A percentile compares a stretch with the other conserved stretches of the same genome.
Conservation (phyloP, 2,888 invertebrate species). For the Ophion obscuratus region DNA sequence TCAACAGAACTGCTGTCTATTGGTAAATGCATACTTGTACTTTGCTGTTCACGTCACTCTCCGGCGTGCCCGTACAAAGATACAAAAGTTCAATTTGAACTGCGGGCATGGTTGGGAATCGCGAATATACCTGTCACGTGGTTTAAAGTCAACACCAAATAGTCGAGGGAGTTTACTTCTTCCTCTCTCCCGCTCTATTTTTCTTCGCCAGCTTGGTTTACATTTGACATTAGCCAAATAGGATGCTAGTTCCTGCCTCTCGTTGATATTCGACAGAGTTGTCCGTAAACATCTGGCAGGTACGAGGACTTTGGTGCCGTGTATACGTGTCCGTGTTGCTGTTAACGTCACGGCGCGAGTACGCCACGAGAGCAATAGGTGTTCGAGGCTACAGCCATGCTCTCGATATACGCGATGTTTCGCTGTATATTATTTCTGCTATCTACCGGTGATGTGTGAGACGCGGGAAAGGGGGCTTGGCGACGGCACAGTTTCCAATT, state of each 20-base stretch:
- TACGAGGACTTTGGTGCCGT: conserved; percentile 4
- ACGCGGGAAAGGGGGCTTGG: conserved; percentile 54
- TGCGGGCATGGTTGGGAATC: too few relatives aligned
- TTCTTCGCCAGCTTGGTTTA: not conserved
- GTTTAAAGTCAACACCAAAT: too few relatives aligned
- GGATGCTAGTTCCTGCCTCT: not conserved
- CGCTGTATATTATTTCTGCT: conserved; percentile 48
- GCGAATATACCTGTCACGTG: too few relatives aligned
- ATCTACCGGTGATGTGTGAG: conserved; percentile 52
- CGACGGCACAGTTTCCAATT: conserved; percentile 68
- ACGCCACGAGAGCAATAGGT: conserved; percentile 27
- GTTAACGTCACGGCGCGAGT: conserved; percentile 20
- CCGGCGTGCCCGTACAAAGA: too few relatives aligned
- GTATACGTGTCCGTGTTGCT: not conserved
- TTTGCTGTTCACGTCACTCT: too few relatives aligned
- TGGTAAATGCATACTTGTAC: too few relatives aligned
- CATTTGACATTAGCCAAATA: not conserved
- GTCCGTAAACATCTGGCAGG: conserved; percentile 36
- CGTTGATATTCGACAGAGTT: conserved; percentile 15
- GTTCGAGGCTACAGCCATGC: conserved; percentile 10
- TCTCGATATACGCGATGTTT: conserved; percentile 34
- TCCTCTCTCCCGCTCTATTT: not conserved
- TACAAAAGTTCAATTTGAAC: too few relatives aligned
- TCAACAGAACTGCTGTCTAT: too few relatives aligned
- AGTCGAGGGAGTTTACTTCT: too few relatives aligned